Conservation (phyloP, 2,113 vertebrate species). For the Istiophorus platypterus region DNA sequence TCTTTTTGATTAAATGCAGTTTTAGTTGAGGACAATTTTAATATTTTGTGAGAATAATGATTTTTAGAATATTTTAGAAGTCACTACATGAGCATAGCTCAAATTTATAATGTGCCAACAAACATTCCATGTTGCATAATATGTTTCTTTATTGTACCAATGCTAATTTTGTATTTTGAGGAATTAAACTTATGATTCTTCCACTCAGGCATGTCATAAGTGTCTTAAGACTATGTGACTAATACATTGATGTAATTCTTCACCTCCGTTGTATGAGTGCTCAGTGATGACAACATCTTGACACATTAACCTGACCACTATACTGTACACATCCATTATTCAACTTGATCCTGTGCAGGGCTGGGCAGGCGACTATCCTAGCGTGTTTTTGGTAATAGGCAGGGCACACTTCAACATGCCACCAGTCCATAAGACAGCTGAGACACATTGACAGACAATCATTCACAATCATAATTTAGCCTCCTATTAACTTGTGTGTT, state of each 20-base stretch:
- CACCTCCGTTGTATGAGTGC: not conserved
- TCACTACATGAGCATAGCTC: not conserved
- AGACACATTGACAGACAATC: no score
- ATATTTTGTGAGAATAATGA: not conserved
- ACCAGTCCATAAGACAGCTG: no score
- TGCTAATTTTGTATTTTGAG: slow-evolving; percentile 53
- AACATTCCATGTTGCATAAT: not conserved
- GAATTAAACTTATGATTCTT: slow-evolving; percentile 18
- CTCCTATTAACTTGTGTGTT: no score
- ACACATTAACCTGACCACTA: not conserved
- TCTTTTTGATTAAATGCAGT: not conserved
- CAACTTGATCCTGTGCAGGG: not conserved
- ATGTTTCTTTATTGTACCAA: slow-evolving; percentile 19
- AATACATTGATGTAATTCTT: slow-evolving; percentile 21
- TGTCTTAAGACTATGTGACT: slow-evolving; percentile 15
- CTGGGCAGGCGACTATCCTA: not conserved
- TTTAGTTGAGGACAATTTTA: not conserved
- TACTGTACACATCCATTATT: not conserved
- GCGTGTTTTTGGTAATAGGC: not conserved
- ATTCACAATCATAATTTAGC: no score
- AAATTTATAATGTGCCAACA: not conserved
- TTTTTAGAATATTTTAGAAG: not conserved
- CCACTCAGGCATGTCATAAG: slow-evolving; percentile 48
- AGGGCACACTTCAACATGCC: not conserved
- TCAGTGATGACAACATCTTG: not conserved